A percentile compares a stretch with the other conserved stretches of the same genome.
phyloP scores from a whole-genome alignment of 2,888 invertebrate genomes.

The Cheilosia scutellata region DNA sequence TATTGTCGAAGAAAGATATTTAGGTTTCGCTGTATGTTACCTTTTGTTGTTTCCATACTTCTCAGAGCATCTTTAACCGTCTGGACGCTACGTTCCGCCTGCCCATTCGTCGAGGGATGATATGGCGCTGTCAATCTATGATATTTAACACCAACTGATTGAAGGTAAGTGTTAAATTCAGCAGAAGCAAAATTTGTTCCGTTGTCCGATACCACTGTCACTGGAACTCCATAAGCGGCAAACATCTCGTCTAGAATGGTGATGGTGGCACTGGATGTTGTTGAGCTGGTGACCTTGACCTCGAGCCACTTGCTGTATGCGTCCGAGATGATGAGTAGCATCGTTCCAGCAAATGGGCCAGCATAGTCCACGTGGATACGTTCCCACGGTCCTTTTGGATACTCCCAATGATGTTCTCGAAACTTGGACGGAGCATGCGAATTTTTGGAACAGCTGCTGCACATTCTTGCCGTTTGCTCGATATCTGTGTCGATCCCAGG shows the following conservation, averaged over 20 bases:
- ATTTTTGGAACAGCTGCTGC: neutral
- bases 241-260: constrained; percentile 74
- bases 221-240: constrained; percentile 77
- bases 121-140: constrained; percentile 73
- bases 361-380: constrained; percentile 83
- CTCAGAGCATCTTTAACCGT: constrained; percentile 67
- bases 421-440: constrained; percentile 13
- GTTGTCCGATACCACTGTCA: constrained; percentile 77
- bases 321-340: constrained; percentile 81
- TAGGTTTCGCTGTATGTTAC: constrained; percentile 46
- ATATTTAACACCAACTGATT: constrained; percentile 55
- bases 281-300: constrained; percentile 77
- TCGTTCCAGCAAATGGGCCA: constrained; percentile 80
- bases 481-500: constrained; percentile 17
- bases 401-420: constrained; percentile 58
- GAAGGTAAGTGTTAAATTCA: constrained; percentile 57
- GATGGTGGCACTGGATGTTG: constrained; percentile 61
- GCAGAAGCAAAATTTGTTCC: constrained; percentile 68
- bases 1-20: constrained; percentile 62
- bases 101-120: constrained; percentile 76
- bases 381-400: constrained; percentile 80
- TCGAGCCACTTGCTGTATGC: constrained; percentile 83
- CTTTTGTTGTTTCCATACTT: constrained; percentile 47
- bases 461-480: constrained; percentile 4
- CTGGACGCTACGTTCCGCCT: constrained; percentile 60